A percentile compares a stretch with the other conserved stretches of the same genome.
Evolutionary conservation across 2,113 vertebrate species (phyloP).

Genomic region (Mola mola): DNA sequence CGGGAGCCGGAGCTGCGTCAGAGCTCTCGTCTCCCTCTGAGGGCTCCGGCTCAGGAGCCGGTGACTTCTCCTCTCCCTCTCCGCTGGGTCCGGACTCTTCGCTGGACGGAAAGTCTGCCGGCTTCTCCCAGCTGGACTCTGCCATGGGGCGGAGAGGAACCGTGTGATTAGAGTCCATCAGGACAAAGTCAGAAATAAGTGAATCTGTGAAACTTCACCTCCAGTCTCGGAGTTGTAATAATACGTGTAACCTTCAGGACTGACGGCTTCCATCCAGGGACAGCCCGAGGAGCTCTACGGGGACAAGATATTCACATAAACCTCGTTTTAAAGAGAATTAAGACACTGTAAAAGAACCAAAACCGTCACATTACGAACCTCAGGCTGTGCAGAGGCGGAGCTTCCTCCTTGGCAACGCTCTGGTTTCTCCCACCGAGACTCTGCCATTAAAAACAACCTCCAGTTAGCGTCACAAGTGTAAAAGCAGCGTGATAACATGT

Average conservation of each 20-base stretch:
- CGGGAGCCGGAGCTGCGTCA: conserved; percentile 41
- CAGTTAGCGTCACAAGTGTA: too few species aligned
- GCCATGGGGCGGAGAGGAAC: neutral
- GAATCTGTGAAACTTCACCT: conserved; percentile 76
- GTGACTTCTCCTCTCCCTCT: conserved; percentile 35
- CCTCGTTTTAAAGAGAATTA: neutral
- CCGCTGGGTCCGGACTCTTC: conserved; percentile 28
- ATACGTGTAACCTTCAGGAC: conserved; percentile 90
- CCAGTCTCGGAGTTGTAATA: conserved; percentile 93
- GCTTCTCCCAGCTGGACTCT: conserved; percentile 96
- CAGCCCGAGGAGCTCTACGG: conserved; percentile 53
- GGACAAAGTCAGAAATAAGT: neutral
- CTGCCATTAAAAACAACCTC: conserved; percentile 55
- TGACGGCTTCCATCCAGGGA: conserved; percentile 89
- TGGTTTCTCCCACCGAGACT: conserved; percentile 80
- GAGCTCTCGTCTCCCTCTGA: conserved; percentile 62
- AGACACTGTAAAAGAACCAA: neutral
- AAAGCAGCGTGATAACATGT: neutral
- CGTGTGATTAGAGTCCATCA: neutral
- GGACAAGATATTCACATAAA: neutral
- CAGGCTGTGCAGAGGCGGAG: conserved; percentile 10
- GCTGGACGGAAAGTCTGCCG: conserved; percentile 72
- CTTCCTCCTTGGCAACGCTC: conserved; percentile 35
- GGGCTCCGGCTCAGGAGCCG: conserved; percentile 66
- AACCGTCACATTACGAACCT: conserved; percentile 62